Evolutionary conservation across 37 sponge, comb jelly and placozoan species (phyloP), one percentile per base, ranked within the genome.

Genomic region (Spongia lamella): DNA sequence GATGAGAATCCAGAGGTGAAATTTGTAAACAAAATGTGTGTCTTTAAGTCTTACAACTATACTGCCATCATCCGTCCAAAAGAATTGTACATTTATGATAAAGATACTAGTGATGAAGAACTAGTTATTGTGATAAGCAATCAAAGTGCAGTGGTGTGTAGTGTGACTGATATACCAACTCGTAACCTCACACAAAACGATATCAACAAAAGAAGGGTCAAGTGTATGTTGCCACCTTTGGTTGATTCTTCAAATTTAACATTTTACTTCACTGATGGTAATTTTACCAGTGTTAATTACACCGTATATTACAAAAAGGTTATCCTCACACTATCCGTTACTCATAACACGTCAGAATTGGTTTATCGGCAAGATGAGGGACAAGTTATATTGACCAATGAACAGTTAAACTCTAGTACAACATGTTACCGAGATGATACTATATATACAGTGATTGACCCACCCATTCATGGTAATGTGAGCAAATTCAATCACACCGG

Each of bases 181-280:
- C 13, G 33, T 13, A 51, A 39, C 35, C 84, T 89, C 68, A 89
- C 77, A 11, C 90, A 89, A 55, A 60, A 34, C 1, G 77, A 76
- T 29, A 76, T 89, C 29, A 47, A 80, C 61, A 36, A 40, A 3
- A 54, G 56, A 1, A n/a, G 14, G 14, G 13, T 89, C 26, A 53
- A 51, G 55, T 39, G 75, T 15, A 14, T 33, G 7, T n/a, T n/a
- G n/a, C n/a, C n/a, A n/a, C 79, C 82, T 36, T 22, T 5, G 31
- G 31, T 70, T 0, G 79, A 74, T 13, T 36, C 4, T 3, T 38
- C 37, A 17, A 66, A 22, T 34, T 73, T 72, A 29, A 11, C 7
- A 3, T 73, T 85, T 67, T 57, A 19, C 0, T 77, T 68, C 32
- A 73, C 56, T 43, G 79, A 85, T 64, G 75, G 39, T 1, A 53